These are phyloP conservation scores for Micrasema longulum DNA, from an alignment of 1,140 invertebrate species.

Conservation along the genomic window DNA sequence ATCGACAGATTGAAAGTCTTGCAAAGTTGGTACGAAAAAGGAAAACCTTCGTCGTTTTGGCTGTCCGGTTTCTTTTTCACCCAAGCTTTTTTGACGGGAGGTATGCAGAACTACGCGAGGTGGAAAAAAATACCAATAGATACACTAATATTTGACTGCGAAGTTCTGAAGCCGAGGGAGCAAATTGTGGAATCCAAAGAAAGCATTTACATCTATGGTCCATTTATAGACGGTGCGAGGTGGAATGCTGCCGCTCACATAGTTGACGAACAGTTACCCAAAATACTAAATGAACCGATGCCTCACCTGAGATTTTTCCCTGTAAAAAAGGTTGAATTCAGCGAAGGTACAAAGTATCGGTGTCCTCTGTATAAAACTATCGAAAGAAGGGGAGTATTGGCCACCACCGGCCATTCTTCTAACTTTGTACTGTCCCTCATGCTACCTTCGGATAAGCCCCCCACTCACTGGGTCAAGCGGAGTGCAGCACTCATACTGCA, in stretches of 20 bases:
- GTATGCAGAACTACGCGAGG: slow-evolving; percentile 91
- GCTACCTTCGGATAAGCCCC: slow-evolving; percentile 75
- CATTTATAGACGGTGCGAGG: slow-evolving; percentile 87
- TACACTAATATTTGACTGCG: slow-evolving; percentile 84
- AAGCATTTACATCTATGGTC: slow-evolving; percentile 86
- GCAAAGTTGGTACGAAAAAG: slow-evolving; percentile 81
- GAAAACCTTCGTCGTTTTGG: slow-evolving; percentile 89
- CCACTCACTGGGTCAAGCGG: slow-evolving; percentile 88
- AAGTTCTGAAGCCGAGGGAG: slow-evolving; percentile 70
- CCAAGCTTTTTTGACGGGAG: slow-evolving; percentile 93
- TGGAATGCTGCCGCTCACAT: slow-evolving; percentile 75
- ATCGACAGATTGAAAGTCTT: slow-evolving; percentile 82
- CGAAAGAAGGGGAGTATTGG: slow-evolving; percentile 82
- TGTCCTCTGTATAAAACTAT: slow-evolving; percentile 92
- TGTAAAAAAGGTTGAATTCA: slow-evolving; percentile 68
- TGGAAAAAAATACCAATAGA: slow-evolving; percentile 91
- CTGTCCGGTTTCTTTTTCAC: slow-evolving; percentile 95
- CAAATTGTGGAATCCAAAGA: slow-evolving; percentile 70
- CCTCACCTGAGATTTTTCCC: slow-evolving; percentile 82
- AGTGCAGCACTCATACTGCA: slow-evolving; percentile 89
- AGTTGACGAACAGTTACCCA: slow-evolving; percentile 84
- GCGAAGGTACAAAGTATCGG: slow-evolving; percentile 73
- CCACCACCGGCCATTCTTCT: slow-evolving; percentile 92
- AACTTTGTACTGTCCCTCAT: slow-evolving; percentile 89
- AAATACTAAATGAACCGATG: slow-evolving; percentile 84